Evolutionary conservation across 2,888 invertebrate species (phyloP).

Genomic region (Aproaerema taeniolella): DNA sequence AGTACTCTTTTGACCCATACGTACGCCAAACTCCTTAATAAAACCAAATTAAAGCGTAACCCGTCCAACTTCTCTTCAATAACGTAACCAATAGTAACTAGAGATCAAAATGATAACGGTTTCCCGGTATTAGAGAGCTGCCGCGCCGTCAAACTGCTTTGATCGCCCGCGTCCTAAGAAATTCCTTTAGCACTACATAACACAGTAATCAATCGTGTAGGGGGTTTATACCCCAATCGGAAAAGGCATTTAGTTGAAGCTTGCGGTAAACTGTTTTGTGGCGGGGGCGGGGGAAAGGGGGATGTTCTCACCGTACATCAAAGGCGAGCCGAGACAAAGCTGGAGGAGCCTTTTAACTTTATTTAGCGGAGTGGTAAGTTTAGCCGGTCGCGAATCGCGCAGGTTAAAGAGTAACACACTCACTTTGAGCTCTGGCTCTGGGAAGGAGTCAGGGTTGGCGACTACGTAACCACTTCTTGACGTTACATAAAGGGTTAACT

Average conservation of each 20-base stretch:
- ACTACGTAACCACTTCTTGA: no score
- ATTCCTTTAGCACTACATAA: conserved; percentile 53
- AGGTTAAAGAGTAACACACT: conserved; percentile 78
- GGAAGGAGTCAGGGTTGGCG: conserved; percentile 48
- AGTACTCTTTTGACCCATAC: no score
- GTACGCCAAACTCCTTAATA: no score
- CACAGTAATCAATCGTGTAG: conserved; percentile 65
- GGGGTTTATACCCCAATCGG: conserved; percentile 51
- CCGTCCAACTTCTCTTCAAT: conserved; percentile 18
- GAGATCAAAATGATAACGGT: conserved; percentile 54
- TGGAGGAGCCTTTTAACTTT: conserved; percentile 76
- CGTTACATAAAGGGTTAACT: no score
- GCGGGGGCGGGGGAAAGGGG: conserved; percentile 30
- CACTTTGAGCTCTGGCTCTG: conserved; percentile 57
- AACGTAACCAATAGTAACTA: conserved; percentile 30
- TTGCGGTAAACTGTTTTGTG: conserved; percentile 73
- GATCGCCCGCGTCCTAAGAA: conserved; percentile 60
- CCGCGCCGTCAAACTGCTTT: conserved; percentile 53
- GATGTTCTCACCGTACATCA: conserved; percentile 57
- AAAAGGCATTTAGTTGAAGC: conserved; percentile 72
- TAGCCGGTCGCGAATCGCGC: conserved; percentile 76
- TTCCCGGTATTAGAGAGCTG: conserved; percentile 42
- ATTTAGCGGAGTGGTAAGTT: conserved; percentile 78
- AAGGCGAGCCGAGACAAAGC: conserved; percentile 75
- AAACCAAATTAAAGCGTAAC: conserved; percentile 12